These are phyloP conservation scores for Leptinotarsa tumamoca DNA, from an alignment of 2,888 invertebrate species.

Conservation along the genomic window DNA sequence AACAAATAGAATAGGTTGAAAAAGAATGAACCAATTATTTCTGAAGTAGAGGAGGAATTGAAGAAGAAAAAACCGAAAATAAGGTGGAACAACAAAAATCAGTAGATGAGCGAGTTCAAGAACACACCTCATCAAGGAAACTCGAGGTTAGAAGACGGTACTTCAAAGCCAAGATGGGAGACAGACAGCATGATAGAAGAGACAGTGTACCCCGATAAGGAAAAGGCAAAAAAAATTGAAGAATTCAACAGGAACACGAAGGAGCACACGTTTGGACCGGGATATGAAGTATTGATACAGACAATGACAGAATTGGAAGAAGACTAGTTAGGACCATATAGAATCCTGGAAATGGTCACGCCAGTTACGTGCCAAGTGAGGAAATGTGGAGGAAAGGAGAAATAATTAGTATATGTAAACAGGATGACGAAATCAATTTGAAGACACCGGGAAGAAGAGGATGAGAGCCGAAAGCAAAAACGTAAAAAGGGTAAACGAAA, in stretches of 20 bases:
- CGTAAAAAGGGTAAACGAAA: too few relatives aligned
- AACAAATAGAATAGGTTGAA: too few relatives aligned
- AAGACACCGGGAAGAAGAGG: background rate
- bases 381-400: background rate
- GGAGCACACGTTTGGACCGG: background rate
- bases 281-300: background rate
- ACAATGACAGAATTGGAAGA: background rate
- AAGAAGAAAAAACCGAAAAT: too few relatives aligned
- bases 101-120: too few relatives aligned
- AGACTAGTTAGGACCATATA: background rate
- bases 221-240: background rate
- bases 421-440: too few relatives aligned
- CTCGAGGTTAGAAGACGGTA: too few relatives aligned
- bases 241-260: background rate
- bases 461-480: background rate
- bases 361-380: background rate
- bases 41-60: too few relatives aligned
- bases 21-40: too few relatives aligned
- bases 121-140: too few relatives aligned
- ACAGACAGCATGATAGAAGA: background rate
- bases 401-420: background rate
- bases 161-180: too few relatives aligned
- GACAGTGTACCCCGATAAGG: background rate
- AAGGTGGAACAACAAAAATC: too few relatives aligned
- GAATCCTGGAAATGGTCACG: background rate